Evolutionary conservation across 2,113 vertebrate genomes (phyloP).

Genomic region (Coreoperca whiteheadi): DNA sequence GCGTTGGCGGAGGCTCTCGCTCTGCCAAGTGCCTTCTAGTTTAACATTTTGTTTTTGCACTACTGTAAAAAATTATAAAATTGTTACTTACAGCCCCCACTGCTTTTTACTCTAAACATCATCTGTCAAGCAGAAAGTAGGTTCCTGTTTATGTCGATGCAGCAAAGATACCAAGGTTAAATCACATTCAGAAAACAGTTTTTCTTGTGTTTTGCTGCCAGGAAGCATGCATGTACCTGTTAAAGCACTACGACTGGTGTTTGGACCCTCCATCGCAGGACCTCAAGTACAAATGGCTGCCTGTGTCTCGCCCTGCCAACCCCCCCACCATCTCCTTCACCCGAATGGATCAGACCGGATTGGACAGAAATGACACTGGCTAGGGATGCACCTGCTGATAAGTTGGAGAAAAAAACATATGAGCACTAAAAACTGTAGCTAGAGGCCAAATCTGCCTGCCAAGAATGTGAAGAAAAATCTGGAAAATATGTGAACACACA

Average conservation of each 20-base stretch:
- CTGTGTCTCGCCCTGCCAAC: slow-evolving; percentile 69
- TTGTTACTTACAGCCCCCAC: slow-evolving; percentile 11
- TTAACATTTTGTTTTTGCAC: slow-evolving; percentile 41
- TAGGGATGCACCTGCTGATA: slow-evolving; percentile 29
- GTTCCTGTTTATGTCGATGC: neutral
- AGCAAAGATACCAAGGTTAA: neutral
- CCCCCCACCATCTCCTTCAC: slow-evolving; percentile 66
- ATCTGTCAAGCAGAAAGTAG: neutral
- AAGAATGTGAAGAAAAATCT: neutral
- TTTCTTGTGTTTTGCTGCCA: slow-evolving; percentile 45
- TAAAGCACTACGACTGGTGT: slow-evolving; percentile 74
- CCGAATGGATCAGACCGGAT: slow-evolving; percentile 40
- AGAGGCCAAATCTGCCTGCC: neutral
- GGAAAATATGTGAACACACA: slow-evolving; percentile 2
- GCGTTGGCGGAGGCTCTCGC: slow-evolving; percentile 36
- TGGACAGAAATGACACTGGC: slow-evolving; percentile 17
- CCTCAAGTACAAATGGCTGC: slow-evolving; percentile 79
- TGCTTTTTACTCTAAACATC: slow-evolving; percentile 18
- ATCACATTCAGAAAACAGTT: neutral
- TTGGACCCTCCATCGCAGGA: slow-evolving; percentile 72
- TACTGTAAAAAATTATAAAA: slow-evolving; percentile 43
- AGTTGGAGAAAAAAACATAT: neutral
- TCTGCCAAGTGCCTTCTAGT: slow-evolving; percentile 53
- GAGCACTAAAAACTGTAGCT: slow-evolving; percentile 9
- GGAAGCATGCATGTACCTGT: slow-evolving; percentile 69